Evolutionary conservation across 2,888 invertebrate genomes (phyloP), one percentile per base, ranked within the genome.

Genomic region (Choristoneura rosaceana): DNA sequence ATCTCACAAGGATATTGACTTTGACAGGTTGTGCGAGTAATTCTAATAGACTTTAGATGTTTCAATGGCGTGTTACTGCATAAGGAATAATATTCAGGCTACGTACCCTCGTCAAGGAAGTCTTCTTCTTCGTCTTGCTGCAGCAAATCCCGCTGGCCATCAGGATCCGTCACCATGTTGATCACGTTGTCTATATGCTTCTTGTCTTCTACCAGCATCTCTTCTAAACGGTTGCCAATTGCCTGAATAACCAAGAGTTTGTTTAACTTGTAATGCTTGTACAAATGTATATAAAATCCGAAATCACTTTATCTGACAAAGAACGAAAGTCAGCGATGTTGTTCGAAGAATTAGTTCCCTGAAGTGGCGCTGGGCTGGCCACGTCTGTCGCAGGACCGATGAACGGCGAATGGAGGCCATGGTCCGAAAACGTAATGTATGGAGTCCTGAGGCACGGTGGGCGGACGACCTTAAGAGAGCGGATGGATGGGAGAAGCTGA

Each of bases 61-160:
- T 43, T 43, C 10, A 43, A 43, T 12, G 0, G 10, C 12, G 9
- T 8, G 41, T 41, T 14, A 10, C 9, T 45, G 4, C 2, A 14
- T 14, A 14, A 14, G 12, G 14, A 14, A 45, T n/a, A 59, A n/a
- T 14, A 59, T 61, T 10, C 10, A 33, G 33, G 41, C 8, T 58
- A 38, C 10, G 55, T 86, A 97, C 98, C 97, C 96, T 99, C 99
- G 89, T 99, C 99, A 25, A 99, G 94, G 85, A 99, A 99, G 89
- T 99, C 99, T 91, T 99, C 99, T 83, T 99, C 98, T 85, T 98
- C 98, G 77, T 98, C 98, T 89, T 97, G 97, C 64, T 97, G 95
- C 60, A 97, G 88, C 12, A 98, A 89, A 76, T 97, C 97, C 67
- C 96, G 95, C 81, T 98, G 98, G 75, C 97, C 97, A 69, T 95